These are phyloP conservation scores for Amphiprion ocellaris DNA, from an alignment of 2,113 vertebrate genomes.

Conservation along the genomic window DNA sequence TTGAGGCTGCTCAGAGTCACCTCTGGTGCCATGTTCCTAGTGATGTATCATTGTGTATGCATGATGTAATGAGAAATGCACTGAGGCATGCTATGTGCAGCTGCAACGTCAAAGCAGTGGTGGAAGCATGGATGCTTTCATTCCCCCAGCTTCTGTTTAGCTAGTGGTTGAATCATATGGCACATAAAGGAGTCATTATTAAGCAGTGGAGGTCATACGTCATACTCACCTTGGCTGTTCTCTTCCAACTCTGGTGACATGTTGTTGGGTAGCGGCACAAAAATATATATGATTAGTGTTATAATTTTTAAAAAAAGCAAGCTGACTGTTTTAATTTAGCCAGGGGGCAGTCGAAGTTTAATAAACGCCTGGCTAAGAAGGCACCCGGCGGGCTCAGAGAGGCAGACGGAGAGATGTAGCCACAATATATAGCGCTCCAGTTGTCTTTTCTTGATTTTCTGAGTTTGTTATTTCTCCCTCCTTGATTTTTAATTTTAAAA, in stretches of 20 bases:
- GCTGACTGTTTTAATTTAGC: conserved; percentile 40
- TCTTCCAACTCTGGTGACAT: conserved; percentile 85
- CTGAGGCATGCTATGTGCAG: neutral
- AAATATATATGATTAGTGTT: neutral
- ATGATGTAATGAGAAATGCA: conserved; percentile 15
- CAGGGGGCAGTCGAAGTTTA: conserved; percentile 39
- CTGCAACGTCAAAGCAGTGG: neutral
- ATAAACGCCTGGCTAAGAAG: conserved; percentile 41
- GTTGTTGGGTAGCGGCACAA: conserved; percentile 47
- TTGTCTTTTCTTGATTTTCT: conserved; percentile 42
- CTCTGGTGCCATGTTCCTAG: neutral
- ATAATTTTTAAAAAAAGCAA: conserved; percentile 9
- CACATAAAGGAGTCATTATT: neutral
- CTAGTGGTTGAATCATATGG: neutral
- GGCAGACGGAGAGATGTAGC: conserved; percentile 57
- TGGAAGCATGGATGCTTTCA: neutral
- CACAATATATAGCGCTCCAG: conserved; percentile 47
- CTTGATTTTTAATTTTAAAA: conserved; percentile 27
- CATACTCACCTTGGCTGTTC: conserved; percentile 81
- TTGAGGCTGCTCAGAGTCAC: neutral
- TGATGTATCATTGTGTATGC: neutral
- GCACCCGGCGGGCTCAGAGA: conserved; percentile 58
- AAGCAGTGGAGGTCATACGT: conserved; percentile 17
- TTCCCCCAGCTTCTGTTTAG: conserved; percentile 3
- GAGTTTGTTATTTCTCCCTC: conserved; percentile 64